Evolutionary conservation across 2,888 invertebrate genomes (phyloP), one percentile per base, ranked within the genome.

Genomic region (Eustalomyia histrio): DNA sequence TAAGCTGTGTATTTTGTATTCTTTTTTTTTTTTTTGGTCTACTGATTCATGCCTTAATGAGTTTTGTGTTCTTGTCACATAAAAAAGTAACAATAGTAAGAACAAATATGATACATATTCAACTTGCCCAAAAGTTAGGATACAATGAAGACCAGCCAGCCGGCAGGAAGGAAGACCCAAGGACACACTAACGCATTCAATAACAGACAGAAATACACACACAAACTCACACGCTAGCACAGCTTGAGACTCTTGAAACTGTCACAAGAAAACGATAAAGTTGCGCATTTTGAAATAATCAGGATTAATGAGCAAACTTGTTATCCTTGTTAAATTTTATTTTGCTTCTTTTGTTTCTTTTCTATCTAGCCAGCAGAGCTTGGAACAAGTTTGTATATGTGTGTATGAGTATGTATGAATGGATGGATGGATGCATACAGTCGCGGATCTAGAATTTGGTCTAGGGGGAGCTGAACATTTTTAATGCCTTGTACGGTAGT

Each of bases 301-400:
- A 74, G 79, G 74, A 79, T 79, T 79, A 79, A 79, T 79, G 79
- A 79, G 79, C 52, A 75, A 79, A 79, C 79, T 75, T 79, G 79
- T 79, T 74, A 79, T 74, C 65, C 74, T 65, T 69, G 69, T 79
- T 71, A 74, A 74, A 79, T 69, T 69, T 58, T 74, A 55, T 39
- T 72, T 35, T 55, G 60, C 55, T 55, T 52, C 60, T 75, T 60
- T 65, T 67, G 39, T 67, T 60, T 60, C 52, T 29, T 75, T 60
- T 60, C 18, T n/a, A 35, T 60, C 65, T 58, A 52, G 33, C 55
- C 24, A 58, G 33, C 58, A 61, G 58, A 65, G 52, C 58, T 75
- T 75, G 29, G 12, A 52, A 74, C 18, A 64, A 67, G 43, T n/a
- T 47, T n/a, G 1, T 47, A 47, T 47, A 47, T n/a, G 43, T 47